Evolutionary conservation across 2,113 vertebrate species (phyloP).

Genomic region (Carassius auratus): DNA sequence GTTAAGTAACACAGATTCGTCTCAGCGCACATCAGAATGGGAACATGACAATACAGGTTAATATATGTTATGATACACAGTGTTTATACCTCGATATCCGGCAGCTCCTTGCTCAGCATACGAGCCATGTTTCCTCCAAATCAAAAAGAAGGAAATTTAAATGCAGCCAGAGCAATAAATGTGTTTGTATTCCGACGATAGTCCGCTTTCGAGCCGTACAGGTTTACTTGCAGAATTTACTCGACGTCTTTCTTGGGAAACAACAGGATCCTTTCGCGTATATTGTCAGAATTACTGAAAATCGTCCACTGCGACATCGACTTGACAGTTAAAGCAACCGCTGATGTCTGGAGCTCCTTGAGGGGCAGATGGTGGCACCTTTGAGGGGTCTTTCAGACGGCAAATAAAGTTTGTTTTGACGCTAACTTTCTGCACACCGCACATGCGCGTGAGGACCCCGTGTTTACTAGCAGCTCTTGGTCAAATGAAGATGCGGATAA

Average conservation of each 20-base stretch:
- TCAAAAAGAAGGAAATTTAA: conserved; percentile 19
- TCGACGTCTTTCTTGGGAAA: not conserved
- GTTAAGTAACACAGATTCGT: not conserved
- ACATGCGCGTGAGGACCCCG: no score
- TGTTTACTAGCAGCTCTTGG: not conserved
- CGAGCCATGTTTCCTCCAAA: conserved; percentile 71
- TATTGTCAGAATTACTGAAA: conserved; percentile 21
- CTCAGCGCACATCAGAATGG: not conserved
- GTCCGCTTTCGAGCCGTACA: conserved; percentile 40
- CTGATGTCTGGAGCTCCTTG: conserved; percentile 31
- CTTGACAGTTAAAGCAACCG: not conserved
- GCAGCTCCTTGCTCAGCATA: conserved; percentile 80
- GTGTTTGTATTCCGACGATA: conserved; percentile 3
- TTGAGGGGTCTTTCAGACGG: no score
- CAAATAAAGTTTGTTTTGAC: conserved; percentile 19
- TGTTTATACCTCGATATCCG: conserved; percentile 83
- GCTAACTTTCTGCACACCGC: not conserved
- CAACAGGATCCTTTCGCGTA: conserved; percentile 10
- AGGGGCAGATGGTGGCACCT: not conserved
- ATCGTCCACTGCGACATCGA: not conserved
- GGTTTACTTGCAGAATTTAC: not conserved
- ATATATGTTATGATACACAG: not conserved
- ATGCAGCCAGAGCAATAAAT: conserved; percentile 16
- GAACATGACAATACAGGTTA: not conserved
- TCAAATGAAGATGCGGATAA: not conserved